phyloP scores from a whole-genome alignment of 2,888 invertebrate species.

The Strigamia crassipes region DNA sequence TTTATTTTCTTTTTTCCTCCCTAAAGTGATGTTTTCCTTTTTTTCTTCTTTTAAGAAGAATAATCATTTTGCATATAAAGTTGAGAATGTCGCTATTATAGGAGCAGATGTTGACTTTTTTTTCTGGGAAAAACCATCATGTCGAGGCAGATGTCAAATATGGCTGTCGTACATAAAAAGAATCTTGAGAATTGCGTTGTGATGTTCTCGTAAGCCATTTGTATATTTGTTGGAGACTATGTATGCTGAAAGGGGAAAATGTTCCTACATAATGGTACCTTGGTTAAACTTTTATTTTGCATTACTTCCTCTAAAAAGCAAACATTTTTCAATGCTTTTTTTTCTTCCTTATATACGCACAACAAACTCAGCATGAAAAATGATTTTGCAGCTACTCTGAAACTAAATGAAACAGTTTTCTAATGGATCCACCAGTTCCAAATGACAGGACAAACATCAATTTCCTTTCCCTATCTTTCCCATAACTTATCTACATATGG shows the following conservation, averaged over 20 bases:
- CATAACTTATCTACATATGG: neutral
- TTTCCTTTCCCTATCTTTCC: neutral
- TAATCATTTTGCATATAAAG: constrained; percentile 32
- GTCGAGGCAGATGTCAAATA: constrained; percentile 38
- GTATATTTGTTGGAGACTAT: neutral
- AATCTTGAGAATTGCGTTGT: constrained; percentile 20
- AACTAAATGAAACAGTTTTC: neutral
- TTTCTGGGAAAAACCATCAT: constrained; percentile 6
- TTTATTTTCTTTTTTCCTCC: neutral
- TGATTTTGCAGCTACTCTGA: neutral
- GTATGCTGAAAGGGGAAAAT: neutral
- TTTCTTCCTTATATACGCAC: neutral
- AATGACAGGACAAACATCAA: constrained; percentile 20
- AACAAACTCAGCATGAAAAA: constrained; percentile 32
- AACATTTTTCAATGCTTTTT: constrained; percentile 13
- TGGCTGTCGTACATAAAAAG: constrained; percentile 27
- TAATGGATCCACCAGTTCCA: neutral
- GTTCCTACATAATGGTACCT: constrained; percentile 27
- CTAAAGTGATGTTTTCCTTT: neutral
- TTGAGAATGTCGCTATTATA: constrained; percentile 20
- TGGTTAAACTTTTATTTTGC: constrained; percentile 25
- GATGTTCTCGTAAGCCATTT: constrained; percentile 6
- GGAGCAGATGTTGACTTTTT: constrained; percentile 25
- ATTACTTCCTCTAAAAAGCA: neutral
- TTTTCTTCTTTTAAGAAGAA: neutral